These are phyloP conservation scores for Stenotaenia linearis DNA, from an alignment of 2,888 invertebrate species.

Conservation along the genomic window DNA sequence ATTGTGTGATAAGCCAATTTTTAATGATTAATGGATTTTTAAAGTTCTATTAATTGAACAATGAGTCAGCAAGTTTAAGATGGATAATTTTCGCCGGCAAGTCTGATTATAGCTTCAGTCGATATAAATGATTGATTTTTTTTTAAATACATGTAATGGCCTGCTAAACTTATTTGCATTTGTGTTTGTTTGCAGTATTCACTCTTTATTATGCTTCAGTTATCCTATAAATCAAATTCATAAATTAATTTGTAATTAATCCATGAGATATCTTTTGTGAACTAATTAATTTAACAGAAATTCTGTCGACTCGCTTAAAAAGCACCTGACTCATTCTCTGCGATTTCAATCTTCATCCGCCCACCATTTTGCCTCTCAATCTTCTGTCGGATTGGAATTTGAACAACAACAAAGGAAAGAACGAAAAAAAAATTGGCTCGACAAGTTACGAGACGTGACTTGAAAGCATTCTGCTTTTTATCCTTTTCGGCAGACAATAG, in stretches of 20 bases:
- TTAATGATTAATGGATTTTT: background rate
- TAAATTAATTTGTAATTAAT: too few species aligned
- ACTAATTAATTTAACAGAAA: background rate
- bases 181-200: too few species aligned
- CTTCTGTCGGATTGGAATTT: constrained; percentile 19
- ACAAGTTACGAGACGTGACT: constrained; percentile 23
- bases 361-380: constrained; percentile 24
- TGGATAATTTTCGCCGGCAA: background rate
- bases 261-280: too few species aligned
- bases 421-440: constrained; percentile 15
- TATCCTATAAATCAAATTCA: too few species aligned
- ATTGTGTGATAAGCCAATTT: background rate
- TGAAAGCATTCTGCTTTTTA: constrained; percentile 1
- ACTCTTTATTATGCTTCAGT: too few species aligned
- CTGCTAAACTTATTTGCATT: background rate
- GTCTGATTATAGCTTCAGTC: background rate
- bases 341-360: constrained; percentile 7
- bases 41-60: constrained; percentile 7
- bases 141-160: background rate
- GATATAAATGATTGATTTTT: background rate
- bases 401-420: constrained; percentile 3
- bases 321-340: constrained; percentile 15
- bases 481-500: background rate
- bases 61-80: background rate
- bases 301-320: background rate